Conservation (phyloP, 2,797 vertebrate species). For the Eulemur rubriventer region DNA sequence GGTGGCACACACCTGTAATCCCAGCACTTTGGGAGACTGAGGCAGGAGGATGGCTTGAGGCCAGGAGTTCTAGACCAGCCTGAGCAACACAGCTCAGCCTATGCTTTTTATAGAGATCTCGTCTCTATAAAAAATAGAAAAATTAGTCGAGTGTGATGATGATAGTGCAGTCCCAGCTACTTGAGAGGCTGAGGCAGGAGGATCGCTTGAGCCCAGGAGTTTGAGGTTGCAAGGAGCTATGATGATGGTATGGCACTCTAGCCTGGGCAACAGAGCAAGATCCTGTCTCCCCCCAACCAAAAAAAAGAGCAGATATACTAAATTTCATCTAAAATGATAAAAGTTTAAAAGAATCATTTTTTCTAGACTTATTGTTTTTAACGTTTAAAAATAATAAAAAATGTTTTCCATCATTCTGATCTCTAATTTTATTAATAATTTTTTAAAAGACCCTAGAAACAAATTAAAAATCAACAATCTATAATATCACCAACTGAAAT, state of each 20-base stretch:
- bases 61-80: not conserved
- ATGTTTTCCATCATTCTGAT: not conserved
- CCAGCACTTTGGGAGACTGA: not conserved
- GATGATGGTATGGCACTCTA: not conserved
- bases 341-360: not conserved
- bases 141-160: not conserved
- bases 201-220: not conserved
- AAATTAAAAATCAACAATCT: not conserved
- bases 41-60: not conserved
- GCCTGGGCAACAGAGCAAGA: not conserved
- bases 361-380: not conserved
- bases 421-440: not conserved
- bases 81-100: not conserved
- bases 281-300: not conserved
- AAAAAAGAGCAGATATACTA: not conserved
- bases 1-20: not conserved
- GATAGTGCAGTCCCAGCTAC: not conserved
- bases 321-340: not conserved
- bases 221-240: not conserved
- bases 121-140: not conserved
- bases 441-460: not conserved
- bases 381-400: not conserved
- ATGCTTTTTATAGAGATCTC: not conserved
- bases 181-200: not conserved
- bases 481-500: not conserved